A percentile compares a stretch with the other conserved stretches of the same genome.
Evolutionary conservation across 2,888 invertebrate genomes (phyloP).

Genomic region (Eulithis prunata): DNA sequence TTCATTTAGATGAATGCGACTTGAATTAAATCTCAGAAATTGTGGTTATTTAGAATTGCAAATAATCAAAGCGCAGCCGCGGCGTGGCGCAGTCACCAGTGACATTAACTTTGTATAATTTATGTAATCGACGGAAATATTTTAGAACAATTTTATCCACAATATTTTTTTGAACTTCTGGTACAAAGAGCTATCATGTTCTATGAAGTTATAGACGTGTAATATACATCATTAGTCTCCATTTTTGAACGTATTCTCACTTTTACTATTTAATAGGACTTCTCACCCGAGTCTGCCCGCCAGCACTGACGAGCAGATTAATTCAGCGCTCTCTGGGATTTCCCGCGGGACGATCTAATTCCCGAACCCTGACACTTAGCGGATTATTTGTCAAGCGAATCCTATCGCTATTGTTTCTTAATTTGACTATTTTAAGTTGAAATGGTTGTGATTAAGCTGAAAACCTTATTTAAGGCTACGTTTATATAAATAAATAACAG

Average conservation of each 20-base stretch:
- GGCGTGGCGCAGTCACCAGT: too few relatives aligned
- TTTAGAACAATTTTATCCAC: too few relatives aligned
- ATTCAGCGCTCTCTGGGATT: slow-evolving; percentile 29
- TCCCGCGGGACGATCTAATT: slow-evolving; percentile 39
- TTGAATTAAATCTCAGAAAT: too few relatives aligned
- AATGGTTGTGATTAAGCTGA: background rate
- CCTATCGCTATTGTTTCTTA: slow-evolving; percentile 10
- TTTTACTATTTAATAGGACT: background rate
- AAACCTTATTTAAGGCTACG: background rate
- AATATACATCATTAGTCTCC: too few relatives aligned
- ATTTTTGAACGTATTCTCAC: background rate
- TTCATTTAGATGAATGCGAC: too few relatives aligned
- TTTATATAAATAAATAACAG: background rate
- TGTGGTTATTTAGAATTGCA: too few relatives aligned
- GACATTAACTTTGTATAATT: too few relatives aligned
- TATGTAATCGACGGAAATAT: too few relatives aligned
- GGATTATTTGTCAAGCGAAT: slow-evolving; percentile 37
- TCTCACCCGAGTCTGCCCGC: background rate
- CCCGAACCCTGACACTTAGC: slow-evolving; percentile 39
- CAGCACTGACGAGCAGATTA: slow-evolving; percentile 29
- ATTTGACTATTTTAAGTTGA: slow-evolving; percentile 4
- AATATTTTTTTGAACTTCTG: too few relatives aligned
- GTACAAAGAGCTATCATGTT: too few relatives aligned
- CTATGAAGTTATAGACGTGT: too few relatives aligned
- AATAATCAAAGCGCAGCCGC: too few relatives aligned